Percentiles rank a stretch among this genome's conserved stretches.
phyloP scores from a whole-genome alignment of 1,140 invertebrate species.

The Mesaphorura yosii region DNA sequence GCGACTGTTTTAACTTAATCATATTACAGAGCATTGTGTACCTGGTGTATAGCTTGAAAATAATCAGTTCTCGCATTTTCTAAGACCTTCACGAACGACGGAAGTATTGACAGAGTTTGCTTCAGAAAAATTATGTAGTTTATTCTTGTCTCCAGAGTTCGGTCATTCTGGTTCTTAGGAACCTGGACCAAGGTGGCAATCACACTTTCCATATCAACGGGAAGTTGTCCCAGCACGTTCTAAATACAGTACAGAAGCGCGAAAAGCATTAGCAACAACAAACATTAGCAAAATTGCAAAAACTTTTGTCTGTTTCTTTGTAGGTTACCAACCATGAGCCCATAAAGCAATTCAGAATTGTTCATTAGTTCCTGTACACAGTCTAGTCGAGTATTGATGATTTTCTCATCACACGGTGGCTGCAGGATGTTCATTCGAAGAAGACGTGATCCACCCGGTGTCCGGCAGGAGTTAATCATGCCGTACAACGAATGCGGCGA shows the following conservation, averaged over 20 bases:
- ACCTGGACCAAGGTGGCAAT: conserved; percentile 47
- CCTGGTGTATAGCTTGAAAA: conserved; percentile 49
- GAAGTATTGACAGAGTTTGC: conserved; percentile 57
- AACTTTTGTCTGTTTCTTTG: no score
- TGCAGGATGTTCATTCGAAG: conserved; percentile 72
- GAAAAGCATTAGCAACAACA: not conserved
- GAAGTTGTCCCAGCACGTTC: conserved; percentile 43
- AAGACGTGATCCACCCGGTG: conserved; percentile 58
- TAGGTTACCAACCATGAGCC: conserved; percentile 36
- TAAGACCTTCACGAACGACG: conserved; percentile 51
- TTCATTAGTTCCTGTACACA: conserved; percentile 62
- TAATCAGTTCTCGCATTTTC: conserved; percentile 45
- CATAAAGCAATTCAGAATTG: conserved; percentile 48
- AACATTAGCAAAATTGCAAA: not conserved
- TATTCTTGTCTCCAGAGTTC: conserved; percentile 58
- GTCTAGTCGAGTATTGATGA: conserved; percentile 55
- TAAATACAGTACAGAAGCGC: conserved; percentile 32
- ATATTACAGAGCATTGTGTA: conserved; percentile 33
- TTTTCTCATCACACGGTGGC: conserved; percentile 51
- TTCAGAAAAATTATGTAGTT: conserved; percentile 69
- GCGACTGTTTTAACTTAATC: conserved; percentile 2
- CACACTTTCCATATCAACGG: conserved; percentile 49
- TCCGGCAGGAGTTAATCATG: conserved; percentile 65
- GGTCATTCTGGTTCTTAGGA: conserved; percentile 34
- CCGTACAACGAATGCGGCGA: conserved; percentile 50